A percentile compares a stretch with the other conserved stretches of the same genome.
Conservation (phyloP, 2,888 invertebrate species). For the Griposia aprilina region DNA sequence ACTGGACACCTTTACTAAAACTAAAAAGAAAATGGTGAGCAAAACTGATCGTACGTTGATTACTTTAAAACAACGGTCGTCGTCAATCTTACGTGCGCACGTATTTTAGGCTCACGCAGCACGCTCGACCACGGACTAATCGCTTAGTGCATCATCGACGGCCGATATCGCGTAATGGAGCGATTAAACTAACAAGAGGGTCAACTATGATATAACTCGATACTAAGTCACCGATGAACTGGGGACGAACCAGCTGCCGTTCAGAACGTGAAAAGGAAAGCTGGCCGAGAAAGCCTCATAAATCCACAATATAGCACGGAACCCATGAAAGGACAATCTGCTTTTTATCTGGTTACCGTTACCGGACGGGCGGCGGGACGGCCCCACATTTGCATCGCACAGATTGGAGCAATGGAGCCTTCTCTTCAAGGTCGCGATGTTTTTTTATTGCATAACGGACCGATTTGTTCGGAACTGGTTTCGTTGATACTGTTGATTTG, state of each 20-base stretch:
- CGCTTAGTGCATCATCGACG: constrained; percentile 34
- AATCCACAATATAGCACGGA: constrained; percentile 64
- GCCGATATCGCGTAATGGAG: constrained; percentile 26
- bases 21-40: constrained; percentile 39
- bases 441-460: constrained; percentile 61
- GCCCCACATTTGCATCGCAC: constrained; percentile 57
- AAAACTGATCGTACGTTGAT: constrained; percentile 51
- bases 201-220: constrained; percentile 23
- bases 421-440: constrained; percentile 64
- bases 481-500: constrained; percentile 31
- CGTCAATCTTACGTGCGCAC: constrained; percentile 49
- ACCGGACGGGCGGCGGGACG: constrained; percentile 45
- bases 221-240: constrained; percentile 30
- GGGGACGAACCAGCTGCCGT: constrained; percentile 13
- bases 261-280: constrained; percentile 70
- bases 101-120: constrained; percentile 34
- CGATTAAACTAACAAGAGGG: constrained; percentile 41
- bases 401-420: constrained; percentile 48
- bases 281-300: constrained; percentile 64
- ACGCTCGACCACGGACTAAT: constrained; percentile 40
- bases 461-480: constrained; percentile 57
- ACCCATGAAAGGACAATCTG: constrained; percentile 70
- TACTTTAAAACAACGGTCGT: constrained; percentile 63
- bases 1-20: constrained; percentile 37
- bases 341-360: constrained; percentile 73